These are phyloP conservation scores for Tortricodes alternella DNA, from an alignment of 2,888 invertebrate species.

Conservation along the genomic window DNA sequence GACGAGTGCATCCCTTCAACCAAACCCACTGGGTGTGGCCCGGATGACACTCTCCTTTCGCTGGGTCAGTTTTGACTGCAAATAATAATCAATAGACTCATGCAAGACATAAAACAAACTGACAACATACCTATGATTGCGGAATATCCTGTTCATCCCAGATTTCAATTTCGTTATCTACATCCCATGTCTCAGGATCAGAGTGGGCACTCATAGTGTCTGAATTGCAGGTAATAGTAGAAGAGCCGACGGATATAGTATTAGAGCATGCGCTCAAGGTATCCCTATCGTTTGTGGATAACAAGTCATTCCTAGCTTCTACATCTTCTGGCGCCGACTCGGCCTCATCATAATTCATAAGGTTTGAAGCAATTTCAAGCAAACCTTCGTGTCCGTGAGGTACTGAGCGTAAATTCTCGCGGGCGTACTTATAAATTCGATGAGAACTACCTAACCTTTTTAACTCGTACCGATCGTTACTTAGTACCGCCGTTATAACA, in stretches of 20 bases:
- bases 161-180: too few relatives aligned
- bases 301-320: background rate
- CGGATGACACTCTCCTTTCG: too few relatives aligned
- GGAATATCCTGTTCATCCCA: too few relatives aligned
- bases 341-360: constrained; percentile 7
- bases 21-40: too few relatives aligned
- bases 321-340: constrained; percentile 1
- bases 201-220: too few relatives aligned
- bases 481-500: constrained; percentile 19
- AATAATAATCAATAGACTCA: too few relatives aligned
- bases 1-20: too few relatives aligned
- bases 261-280: background rate
- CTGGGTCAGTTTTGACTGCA: too few relatives aligned
- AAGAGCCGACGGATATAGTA: too few relatives aligned
- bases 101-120: too few relatives aligned
- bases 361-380: constrained; percentile 12
- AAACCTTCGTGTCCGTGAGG: constrained; percentile 28
- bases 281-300: background rate
- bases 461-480: constrained; percentile 32
- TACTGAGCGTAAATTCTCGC: constrained; percentile 34
- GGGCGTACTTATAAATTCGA: constrained; percentile 32
- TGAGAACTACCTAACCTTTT: constrained; percentile 28
- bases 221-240: background rate
- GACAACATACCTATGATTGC: too few relatives aligned
- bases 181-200: too few relatives aligned